Evolutionary conservation across 2,888 invertebrate species (phyloP).

Genomic region (Phragmatobia fuliginosa): DNA sequence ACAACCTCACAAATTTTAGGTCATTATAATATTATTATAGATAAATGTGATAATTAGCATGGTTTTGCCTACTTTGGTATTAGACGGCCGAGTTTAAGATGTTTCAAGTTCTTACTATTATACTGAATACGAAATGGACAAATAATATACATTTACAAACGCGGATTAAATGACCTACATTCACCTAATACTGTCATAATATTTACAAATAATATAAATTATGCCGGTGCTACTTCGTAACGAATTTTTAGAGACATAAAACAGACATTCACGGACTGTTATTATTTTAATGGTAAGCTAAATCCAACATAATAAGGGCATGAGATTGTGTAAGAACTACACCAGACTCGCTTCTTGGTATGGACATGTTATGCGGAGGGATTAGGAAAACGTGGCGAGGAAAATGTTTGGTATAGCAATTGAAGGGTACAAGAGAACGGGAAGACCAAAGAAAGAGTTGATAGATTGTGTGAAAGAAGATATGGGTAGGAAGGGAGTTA

Average conservation of each 20-base stretch:
- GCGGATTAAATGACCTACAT: slow-evolving; percentile 7
- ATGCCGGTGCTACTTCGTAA: slow-evolving; percentile 31
- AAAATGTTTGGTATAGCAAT: too few species aligned
- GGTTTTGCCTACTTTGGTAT: not conserved
- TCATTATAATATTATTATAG: too few species aligned
- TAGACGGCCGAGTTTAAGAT: not conserved
- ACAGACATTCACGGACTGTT: slow-evolving; percentile 5
- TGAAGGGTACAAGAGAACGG: too few species aligned
- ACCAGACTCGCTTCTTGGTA: not conserved
- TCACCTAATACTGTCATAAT: slow-evolving; percentile 26
- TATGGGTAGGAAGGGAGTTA: too few species aligned
- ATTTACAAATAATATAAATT: slow-evolving; percentile 44
- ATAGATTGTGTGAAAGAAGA: too few species aligned
- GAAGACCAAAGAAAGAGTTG: too few species aligned
- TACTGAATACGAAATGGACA: not conserved
- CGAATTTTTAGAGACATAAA: slow-evolving; percentile 34
- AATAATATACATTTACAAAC: not conserved
- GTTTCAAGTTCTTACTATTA: not conserved
- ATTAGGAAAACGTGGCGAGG: too few species aligned
- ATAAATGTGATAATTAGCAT: too few species aligned
- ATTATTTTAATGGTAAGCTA: slow-evolving; percentile 12
- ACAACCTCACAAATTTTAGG: too few species aligned
- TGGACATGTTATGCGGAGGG: not conserved
- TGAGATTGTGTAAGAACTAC: slow-evolving; percentile 6
- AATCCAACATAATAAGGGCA: not conserved